A percentile compares a stretch with the other conserved stretches of the same genome.
phyloP scores from a whole-genome alignment of 2,888 invertebrate genomes.

The Sinelater perroti region DNA sequence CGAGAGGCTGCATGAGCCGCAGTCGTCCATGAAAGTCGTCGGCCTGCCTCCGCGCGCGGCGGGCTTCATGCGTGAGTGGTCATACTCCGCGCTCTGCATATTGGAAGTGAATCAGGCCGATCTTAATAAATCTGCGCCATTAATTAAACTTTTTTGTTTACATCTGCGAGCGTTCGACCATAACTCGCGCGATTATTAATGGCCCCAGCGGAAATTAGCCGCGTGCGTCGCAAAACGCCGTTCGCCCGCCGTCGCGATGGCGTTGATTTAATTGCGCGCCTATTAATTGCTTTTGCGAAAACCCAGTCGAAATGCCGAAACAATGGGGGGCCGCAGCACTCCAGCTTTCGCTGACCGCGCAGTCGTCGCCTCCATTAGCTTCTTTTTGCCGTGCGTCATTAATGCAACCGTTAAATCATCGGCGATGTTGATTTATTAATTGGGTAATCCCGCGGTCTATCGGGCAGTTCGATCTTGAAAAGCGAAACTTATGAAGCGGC shows the following conservation, averaged over 20 bases:
- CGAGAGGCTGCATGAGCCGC: neutral
- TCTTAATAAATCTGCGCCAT: constrained; percentile 6
- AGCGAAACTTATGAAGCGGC: neutral
- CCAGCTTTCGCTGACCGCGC: constrained; percentile 11
- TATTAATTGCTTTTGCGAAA: constrained; percentile 19
- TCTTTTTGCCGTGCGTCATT: constrained; percentile 7
- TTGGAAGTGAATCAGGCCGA: neutral
- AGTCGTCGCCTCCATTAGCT: constrained; percentile 16
- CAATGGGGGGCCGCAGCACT: constrained; percentile 13
- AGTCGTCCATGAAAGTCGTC: constrained; percentile 12
- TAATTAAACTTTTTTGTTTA: constrained; percentile 15
- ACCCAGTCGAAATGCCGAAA: constrained; percentile 17
- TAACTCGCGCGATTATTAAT: constrained; percentile 8
- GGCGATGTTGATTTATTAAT: neutral
- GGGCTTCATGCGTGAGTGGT: constrained; percentile 2
- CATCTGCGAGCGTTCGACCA: too few species aligned
- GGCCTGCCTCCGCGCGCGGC: neutral
- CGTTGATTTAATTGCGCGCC: constrained; percentile 14
- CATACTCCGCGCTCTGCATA: neutral
- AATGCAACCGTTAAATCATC: neutral
- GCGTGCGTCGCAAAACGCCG: constrained; percentile 3
- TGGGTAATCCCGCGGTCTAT: too few species aligned
- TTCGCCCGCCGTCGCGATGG: constrained; percentile 2
- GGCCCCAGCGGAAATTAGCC: constrained; percentile 2
- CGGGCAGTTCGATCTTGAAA: neutral